These are phyloP conservation scores for Hirudinaria manillensis DNA, from an alignment of 2,888 invertebrate species.

Conservation along the genomic window DNA sequence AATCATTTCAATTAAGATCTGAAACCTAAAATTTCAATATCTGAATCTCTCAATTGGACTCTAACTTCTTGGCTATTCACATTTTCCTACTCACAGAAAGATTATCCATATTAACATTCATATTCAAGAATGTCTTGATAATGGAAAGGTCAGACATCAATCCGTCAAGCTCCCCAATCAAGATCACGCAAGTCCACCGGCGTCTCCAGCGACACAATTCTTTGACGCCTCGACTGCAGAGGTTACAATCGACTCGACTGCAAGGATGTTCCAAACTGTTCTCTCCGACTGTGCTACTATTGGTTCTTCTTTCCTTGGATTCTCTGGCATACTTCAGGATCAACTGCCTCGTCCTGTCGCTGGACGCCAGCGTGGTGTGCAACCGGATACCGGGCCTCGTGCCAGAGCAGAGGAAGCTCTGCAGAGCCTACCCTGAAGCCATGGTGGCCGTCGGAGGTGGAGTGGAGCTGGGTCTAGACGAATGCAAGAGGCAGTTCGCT, in stretches of 20 bases:
- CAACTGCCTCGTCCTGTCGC: slow-evolving; percentile 50
- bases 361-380: slow-evolving; percentile 67
- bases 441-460: slow-evolving; percentile 54
- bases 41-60: too few species aligned
- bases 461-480: slow-evolving; percentile 49
- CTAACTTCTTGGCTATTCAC: too few species aligned
- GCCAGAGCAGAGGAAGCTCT: slow-evolving; percentile 52
- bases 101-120: too few species aligned
- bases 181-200: not conserved
- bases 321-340: slow-evolving; percentile 2
- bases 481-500: slow-evolving; percentile 54
- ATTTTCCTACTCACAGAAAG: too few species aligned
- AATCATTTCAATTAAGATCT: too few species aligned
- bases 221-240: not conserved
- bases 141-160: too few species aligned
- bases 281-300: not conserved
- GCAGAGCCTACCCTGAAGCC: slow-evolving; percentile 53
- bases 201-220: not conserved
- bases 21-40: too few species aligned
- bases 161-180: too few species aligned
- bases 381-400: slow-evolving; percentile 55
- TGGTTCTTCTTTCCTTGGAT: not conserved
- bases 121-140: too few species aligned
- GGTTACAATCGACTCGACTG: too few species aligned
- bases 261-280: not conserved